Evolutionary conservation across 2,113 vertebrate species (phyloP).

Genomic region (Hyla sarda): DNA sequence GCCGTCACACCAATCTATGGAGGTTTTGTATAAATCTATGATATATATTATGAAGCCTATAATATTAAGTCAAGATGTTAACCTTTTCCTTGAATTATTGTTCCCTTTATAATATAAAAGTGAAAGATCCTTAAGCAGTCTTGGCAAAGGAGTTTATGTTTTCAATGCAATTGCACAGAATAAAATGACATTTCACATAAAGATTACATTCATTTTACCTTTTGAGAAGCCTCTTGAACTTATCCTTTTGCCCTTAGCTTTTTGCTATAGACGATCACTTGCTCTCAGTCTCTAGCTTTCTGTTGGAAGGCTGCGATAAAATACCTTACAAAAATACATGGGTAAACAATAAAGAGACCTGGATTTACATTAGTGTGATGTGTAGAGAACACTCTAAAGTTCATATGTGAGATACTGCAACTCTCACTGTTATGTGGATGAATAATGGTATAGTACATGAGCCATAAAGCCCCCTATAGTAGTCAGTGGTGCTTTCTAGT

Average conservation of each 20-base stretch:
- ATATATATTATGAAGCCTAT: slow-evolving; percentile 61
- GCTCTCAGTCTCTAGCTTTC: slow-evolving; percentile 61
- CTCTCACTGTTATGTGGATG: no score
- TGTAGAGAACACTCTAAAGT: neutral
- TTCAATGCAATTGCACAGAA: slow-evolving; percentile 64
- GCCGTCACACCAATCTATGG: slow-evolving; percentile 57
- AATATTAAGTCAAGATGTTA: slow-evolving; percentile 67
- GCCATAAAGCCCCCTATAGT: no score
- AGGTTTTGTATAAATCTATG: slow-evolving; percentile 59
- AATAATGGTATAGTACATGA: no score
- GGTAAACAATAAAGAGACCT: slow-evolving; percentile 22
- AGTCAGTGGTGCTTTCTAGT: no score
- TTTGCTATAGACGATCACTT: slow-evolving; percentile 64
- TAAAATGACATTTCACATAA: slow-evolving; percentile 71
- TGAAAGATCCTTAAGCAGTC: slow-evolving; percentile 62
- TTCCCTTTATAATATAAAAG: slow-evolving; percentile 65
- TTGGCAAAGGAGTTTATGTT: slow-evolving; percentile 62
- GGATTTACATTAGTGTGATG: neutral
- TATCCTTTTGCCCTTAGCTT: slow-evolving; percentile 70
- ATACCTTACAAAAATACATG: slow-evolving; percentile 1
- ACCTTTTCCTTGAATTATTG: slow-evolving; percentile 64
- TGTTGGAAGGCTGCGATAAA: slow-evolving; percentile 60
- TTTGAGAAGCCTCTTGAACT: slow-evolving; percentile 71
- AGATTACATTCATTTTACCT: slow-evolving; percentile 65
- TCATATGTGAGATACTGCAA: neutral